Evolutionary conservation across 2,888 invertebrate species (phyloP), one percentile per base, ranked within the genome.

Genomic region (Aphrophora alni): DNA sequence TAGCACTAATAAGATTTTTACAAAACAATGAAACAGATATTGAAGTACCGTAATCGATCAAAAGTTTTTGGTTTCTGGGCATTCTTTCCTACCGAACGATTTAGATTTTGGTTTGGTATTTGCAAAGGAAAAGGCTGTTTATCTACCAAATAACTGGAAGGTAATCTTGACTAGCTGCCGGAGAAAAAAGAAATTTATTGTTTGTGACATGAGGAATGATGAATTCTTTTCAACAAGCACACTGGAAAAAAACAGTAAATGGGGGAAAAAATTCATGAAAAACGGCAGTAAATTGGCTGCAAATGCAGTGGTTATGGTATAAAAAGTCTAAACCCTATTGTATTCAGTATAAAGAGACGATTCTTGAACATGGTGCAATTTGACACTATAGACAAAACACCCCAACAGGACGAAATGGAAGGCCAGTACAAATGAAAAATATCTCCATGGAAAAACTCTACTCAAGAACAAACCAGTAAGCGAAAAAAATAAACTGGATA

Each of bases 51-150:
- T 44, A 33, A 80, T 75, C 21, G 70, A 80, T 26, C 80, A 70
- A 24, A 85, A 85, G 82, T 85, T 79, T 26, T 74, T 79, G 74
- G 44, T 79, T 0, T 75, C 74, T 27, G 80, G 80, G 8, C 80
- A 75, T 69, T 75, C 74, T 17, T 79, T 74, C 33, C 28, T 79
- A 21, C 75, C 80, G 7, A 80, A 80, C 38, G 80, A 75, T 38
- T 25, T 74, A 27, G 79, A 79, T 27, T 79, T 79, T 38, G 75
- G 80, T 0, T 17, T 38, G 21, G 75, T 69, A 80, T 24, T 75
- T 10, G 27, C 75, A 68, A 75, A 33, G 38, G 83, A 80, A 84
- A 81, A 83, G 84, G 75, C 82, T 84, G 24, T 75, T 17, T 75
- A 38, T 26, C 2, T 21, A 14, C 75, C 75, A 24, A n/a, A 75